Evolutionary conservation across 2,888 invertebrate genomes (phyloP), one percentile per base, ranked within the genome.

Genomic region (Drosophila borborema): DNA sequence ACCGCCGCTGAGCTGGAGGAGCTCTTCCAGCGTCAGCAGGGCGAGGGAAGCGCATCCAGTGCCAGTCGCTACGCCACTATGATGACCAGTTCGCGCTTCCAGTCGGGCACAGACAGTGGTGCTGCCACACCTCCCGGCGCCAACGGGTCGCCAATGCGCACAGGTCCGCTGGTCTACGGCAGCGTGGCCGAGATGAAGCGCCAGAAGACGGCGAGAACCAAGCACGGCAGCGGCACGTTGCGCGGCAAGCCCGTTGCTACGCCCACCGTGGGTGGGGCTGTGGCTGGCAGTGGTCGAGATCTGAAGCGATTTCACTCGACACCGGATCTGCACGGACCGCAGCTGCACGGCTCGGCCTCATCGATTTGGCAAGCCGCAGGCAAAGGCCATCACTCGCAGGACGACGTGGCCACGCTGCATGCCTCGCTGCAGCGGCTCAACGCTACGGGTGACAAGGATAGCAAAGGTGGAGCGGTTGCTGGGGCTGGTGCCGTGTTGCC

Each of bases 121-220:
- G 94, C 94, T 60, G 94, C 94, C 86, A 95, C 95, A 66, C 96
- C 95, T 68, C 95, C 95, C 34, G 94, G 95, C 81, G 74, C 83
- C 28, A 92, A 85, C 36, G 90, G 88, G 8, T 96, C 96, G 12
- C 96, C 96, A 8, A 95, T 96, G 64, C 95, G 68, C 0, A 55
- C 69, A 0, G 93, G 94, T 1, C 94, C 94, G 3, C 94, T 95
- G 56, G 98, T 98, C 45, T 98, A 98, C 93, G 97, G 98, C 51
- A 98, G 98, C 91, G 98, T 98, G 49, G 97, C 98, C 0, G 98
- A 98, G 93, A 98, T 98, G 98, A 98, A 98, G 93, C 95, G 98
- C 14, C 51, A 51, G 64, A 96, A 96, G 64, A 70, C 85, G 93
- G 95, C 98, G 64, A 96, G 96, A 18, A 92, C 89, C 69, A 93